Evolutionary conservation across 2,113 vertebrate species (phyloP), one percentile per base, ranked within the genome.

Genomic region (Monarcha castaneiventris): DNA sequence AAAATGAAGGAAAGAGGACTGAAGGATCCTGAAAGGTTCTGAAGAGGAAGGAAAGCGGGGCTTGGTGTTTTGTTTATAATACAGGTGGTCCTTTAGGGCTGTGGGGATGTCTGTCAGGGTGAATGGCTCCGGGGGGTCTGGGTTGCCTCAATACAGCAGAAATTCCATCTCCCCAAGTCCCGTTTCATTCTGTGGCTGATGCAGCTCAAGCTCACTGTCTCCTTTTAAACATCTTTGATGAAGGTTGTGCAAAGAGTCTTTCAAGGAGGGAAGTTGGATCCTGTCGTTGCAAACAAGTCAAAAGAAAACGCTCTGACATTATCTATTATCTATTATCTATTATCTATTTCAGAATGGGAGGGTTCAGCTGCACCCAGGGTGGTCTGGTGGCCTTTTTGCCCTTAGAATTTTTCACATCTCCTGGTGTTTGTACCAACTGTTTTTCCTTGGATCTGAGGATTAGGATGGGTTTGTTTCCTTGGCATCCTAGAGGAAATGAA

Each of bases 181-280:
- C 0, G 0, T 35, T 76, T 23, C 21, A 27, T 32, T 56, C 41
- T 4, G 13, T 7, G n/a, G 13, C 37, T 43, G 23, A 6, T 8
- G 37, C n/a, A 66, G n/a, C 13, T 49, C 76, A 61, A 66, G 51
- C 30, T 66, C 41, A 13, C 29, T 18, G 8, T 10, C 64, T 74
- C 17, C 39, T 81, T 77, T 62, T 13, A 39, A 41, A 22, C 11
- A 27, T 16, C 14, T 15, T 15, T 43, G 29, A 66, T n/a, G 55
- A 66, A 80, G 7, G 26, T 2, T 78, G 66, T 63, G 52, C 21
- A 13, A 74, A 37, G 35, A 58, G 14, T 30, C 33, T 30, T 74
- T 55, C 30, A 59, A 81, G 39, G 44, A 83, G 25, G 29, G 18
- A 92, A 49, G 21, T 13, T 33, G 64, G 59, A 64, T 43, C 21